Percentiles rank a stretch among this genome's conserved stretches.
phyloP scores from a whole-genome alignment of 2,113 vertebrate species.

The Notechis scutatus region DNA sequence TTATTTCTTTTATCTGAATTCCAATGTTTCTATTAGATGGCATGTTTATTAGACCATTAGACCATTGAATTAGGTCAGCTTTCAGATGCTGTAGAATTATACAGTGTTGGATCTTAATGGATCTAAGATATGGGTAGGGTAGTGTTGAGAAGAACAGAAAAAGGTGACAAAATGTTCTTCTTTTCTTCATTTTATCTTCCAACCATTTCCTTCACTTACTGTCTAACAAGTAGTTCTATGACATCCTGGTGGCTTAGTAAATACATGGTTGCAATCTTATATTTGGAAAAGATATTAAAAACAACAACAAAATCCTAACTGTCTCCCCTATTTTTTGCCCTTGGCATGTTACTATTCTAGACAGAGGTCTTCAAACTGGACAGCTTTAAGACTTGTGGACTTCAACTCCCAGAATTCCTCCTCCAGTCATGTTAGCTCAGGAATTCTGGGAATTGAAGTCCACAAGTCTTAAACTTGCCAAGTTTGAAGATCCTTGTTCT shows the following conservation, averaged over 20 bases:
- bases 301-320: background rate
- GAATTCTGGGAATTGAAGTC: too few species aligned
- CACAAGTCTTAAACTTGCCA: too few species aligned
- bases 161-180: background rate
- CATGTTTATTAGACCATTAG: background rate
- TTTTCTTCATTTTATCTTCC: background rate
- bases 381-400: too few species aligned
- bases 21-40: background rate
- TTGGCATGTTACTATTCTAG: background rate
- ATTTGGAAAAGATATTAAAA: background rate
- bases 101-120: background rate
- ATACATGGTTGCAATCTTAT: too few species aligned
- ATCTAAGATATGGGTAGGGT: background rate
- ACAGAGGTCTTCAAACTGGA: too few species aligned
- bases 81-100: background rate
- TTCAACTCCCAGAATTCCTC: too few species aligned
- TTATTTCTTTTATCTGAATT: background rate
- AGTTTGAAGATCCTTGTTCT: background rate
- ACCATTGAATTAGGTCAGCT: background rate
- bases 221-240: background rate
- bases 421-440: too few species aligned
- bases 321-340: background rate
- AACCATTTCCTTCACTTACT: background rate
- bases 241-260: background rate
- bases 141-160: background rate